Percentiles rank a stretch among this genome's conserved stretches.
These are phyloP conservation scores for Hephaestus fuliginosus DNA, from an alignment of 2,797 vertebrate genomes.

Conservation along the genomic window DNA sequence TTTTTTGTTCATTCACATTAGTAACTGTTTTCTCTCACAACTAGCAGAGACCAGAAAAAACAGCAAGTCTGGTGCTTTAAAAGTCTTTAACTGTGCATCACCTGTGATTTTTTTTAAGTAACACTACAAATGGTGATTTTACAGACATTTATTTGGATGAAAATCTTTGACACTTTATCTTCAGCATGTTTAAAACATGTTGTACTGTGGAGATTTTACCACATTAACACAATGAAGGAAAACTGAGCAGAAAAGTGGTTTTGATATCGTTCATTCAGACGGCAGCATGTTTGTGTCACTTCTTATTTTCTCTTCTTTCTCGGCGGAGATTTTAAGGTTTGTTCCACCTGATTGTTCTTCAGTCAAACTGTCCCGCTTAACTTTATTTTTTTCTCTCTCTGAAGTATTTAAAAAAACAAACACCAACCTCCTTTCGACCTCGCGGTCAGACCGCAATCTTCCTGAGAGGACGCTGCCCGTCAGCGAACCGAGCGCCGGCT, in stretches of 20 bases:
- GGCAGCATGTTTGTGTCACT: not conserved
- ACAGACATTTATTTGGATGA: too few species aligned
- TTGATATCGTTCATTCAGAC: not conserved
- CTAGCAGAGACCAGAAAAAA: too few species aligned
- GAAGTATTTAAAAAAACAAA: not conserved
- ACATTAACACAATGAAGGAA: not conserved
- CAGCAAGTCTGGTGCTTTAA: too few species aligned
- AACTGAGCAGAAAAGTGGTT: not conserved
- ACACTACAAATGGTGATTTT: too few species aligned
- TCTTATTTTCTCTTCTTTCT: not conserved
- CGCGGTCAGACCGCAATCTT: slow-evolving; percentile 26
- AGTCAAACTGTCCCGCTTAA: not conserved
- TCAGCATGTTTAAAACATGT: not conserved
- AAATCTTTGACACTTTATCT: too few species aligned
- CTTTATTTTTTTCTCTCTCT: not conserved
- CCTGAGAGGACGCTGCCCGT: slow-evolving; percentile 21
- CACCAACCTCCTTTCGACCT: not conserved
- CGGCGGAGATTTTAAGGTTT: not conserved
- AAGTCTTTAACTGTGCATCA: too few species aligned
- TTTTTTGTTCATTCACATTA: too few species aligned
- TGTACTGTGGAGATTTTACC: not conserved
- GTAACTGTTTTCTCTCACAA: too few species aligned
- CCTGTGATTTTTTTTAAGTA: too few species aligned
- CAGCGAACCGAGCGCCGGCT: slow-evolving; percentile 1
- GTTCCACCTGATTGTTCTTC: not conserved